phyloP scores from a whole-genome alignment of 2,888 invertebrate genomes.

The Linyphia triangularis region DNA sequence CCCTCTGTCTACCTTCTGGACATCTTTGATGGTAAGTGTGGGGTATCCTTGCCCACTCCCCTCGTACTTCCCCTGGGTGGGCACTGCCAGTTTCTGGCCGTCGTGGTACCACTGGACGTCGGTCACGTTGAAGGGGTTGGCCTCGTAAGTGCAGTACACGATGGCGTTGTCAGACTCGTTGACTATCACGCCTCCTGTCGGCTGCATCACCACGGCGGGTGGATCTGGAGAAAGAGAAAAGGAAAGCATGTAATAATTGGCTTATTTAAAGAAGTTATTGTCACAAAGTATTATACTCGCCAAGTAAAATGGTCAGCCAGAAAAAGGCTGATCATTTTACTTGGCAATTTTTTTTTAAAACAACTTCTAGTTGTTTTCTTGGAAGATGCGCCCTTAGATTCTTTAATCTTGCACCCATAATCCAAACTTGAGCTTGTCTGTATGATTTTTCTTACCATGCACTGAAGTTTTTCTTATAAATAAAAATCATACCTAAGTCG shows the following conservation, averaged over 20 bases:
- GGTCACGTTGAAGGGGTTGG: slow-evolving; percentile 76
- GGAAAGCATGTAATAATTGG: background rate
- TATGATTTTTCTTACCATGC: too few relatives aligned
- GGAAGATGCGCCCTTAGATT: too few relatives aligned
- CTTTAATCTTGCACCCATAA: too few relatives aligned
- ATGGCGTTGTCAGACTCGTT: slow-evolving; percentile 75
- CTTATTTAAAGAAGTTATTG: background rate
- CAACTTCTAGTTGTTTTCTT: too few relatives aligned
- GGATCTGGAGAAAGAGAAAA: slow-evolving; percentile 65
- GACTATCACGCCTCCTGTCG: slow-evolving; percentile 75
- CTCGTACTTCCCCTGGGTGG: slow-evolving; percentile 55
- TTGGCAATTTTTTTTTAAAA: too few relatives aligned
- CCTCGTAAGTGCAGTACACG: slow-evolving; percentile 76
- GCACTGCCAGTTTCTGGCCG: slow-evolving; percentile 58
- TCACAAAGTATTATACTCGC: background rate
- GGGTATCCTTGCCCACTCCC: slow-evolving; percentile 70
- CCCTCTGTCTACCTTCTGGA: slow-evolving; percentile 76
- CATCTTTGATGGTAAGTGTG: slow-evolving; percentile 76
- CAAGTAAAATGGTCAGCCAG: too few relatives aligned
- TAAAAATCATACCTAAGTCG: too few relatives aligned
- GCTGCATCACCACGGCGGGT: slow-evolving; percentile 76
- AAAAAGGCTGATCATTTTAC: too few relatives aligned
- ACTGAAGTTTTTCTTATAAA: too few relatives aligned
- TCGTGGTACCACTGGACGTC: slow-evolving; percentile 76
- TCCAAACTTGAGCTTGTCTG: too few relatives aligned